Evolutionary conservation across 2,797 vertebrate species (phyloP).

Genomic region (Hylomyscus alleni): DNA sequence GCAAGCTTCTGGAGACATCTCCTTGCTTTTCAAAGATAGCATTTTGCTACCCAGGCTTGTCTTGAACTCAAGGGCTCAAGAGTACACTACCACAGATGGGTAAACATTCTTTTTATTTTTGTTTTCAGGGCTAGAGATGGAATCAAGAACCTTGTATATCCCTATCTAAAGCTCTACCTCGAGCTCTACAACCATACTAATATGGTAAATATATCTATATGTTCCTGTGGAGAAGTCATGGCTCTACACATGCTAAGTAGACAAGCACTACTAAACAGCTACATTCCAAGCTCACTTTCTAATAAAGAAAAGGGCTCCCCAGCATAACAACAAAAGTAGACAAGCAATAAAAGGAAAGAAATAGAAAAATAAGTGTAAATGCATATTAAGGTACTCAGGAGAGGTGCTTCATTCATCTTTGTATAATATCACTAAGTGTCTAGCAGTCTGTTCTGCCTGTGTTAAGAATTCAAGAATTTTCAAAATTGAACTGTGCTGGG

Average conservation of each 20-base stretch:
- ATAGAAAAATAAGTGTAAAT: neutral
- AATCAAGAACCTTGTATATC: neutral
- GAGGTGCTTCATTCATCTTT: slow-evolving; percentile 47
- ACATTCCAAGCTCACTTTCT: neutral
- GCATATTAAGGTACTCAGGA: slow-evolving; percentile 27
- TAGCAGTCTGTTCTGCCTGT: neutral
- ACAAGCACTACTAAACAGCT: neutral
- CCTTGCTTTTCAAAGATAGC: neutral
- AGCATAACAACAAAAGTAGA: neutral
- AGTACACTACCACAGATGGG: neutral
- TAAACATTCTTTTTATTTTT: neutral
- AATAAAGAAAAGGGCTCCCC: neutral
- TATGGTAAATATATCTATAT: neutral
- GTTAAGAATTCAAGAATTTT: slow-evolving; percentile 55
- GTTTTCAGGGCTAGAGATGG: neutral
- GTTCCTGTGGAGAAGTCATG: neutral
- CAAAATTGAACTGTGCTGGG: slow-evolving; percentile 20
- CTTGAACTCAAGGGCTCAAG: neutral
- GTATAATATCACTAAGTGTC: slow-evolving; percentile 16
- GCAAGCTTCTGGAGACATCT: slow-evolving; percentile 19
- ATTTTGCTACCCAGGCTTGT: neutral
- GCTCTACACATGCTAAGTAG: neutral
- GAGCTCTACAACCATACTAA: neutral
- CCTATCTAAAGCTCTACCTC: neutral
- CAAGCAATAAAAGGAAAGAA: neutral